Percentiles rank a stretch among this genome's conserved stretches.
Conservation (phyloP, 2,797 vertebrate species). For the Silurus lanzhouensis region DNA sequence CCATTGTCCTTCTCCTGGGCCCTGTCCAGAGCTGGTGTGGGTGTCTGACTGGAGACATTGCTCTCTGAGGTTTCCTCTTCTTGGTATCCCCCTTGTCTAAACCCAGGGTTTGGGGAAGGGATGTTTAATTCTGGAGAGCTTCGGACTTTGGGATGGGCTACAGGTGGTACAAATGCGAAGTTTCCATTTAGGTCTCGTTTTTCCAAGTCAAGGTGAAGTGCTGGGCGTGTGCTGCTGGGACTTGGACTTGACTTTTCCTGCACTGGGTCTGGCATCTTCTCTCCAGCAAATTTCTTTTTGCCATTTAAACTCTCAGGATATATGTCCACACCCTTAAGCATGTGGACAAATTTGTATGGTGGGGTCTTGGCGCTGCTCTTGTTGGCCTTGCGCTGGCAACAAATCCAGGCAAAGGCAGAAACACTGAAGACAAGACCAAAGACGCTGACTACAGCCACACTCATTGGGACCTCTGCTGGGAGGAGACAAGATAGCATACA, state of each 20-base stretch:
- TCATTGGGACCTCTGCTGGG: constrained; percentile 88
- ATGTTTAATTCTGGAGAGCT: constrained; percentile 85
- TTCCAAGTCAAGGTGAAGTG: constrained; percentile 93
- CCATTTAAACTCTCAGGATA: constrained; percentile 92
- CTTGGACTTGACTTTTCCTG: constrained; percentile 69
- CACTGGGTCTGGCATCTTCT: constrained; percentile 69
- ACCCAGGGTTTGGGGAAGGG: constrained; percentile 77
- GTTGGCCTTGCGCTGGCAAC: constrained; percentile 93
- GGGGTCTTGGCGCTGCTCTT: constrained; percentile 93
- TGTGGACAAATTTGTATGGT: constrained; percentile 97
- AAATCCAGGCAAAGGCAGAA: constrained; percentile 97
- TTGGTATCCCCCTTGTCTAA: constrained; percentile 66
- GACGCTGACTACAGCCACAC: constrained; percentile 90
- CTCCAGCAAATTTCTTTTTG: constrained; percentile 90
- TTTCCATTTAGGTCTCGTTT: constrained; percentile 96
- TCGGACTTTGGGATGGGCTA: constrained; percentile 76
- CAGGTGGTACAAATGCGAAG: constrained; percentile 83
- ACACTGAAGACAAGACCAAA: constrained; percentile 94
- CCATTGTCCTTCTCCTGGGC: constrained; percentile 78
- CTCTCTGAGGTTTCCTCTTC: constrained; percentile 80
- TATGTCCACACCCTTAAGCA: constrained; percentile 97
- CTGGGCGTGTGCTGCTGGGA: constrained; percentile 72
- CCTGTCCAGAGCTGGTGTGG: constrained; percentile 82
- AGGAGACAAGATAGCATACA: constrained; percentile 47
- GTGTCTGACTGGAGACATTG: constrained; percentile 81